Evolutionary conservation across 2,113 vertebrate genomes (phyloP).

Genomic region (Scomber scombrus): DNA sequence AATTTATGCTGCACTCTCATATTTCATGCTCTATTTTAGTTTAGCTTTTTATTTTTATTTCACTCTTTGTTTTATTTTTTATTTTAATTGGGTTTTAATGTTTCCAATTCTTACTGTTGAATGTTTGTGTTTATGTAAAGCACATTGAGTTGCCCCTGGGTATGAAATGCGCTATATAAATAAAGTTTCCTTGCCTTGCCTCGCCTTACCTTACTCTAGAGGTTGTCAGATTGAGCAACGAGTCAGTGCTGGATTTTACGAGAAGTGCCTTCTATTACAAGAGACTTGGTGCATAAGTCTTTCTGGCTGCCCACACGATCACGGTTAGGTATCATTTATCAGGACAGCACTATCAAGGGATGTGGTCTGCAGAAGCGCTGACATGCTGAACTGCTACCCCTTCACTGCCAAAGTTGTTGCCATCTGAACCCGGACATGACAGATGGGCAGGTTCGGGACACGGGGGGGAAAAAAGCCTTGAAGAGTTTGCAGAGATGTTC

Average conservation of each 20-base stretch:
- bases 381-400: slow-evolving; percentile 60
- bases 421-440: slow-evolving; percentile 64
- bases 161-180: no score
- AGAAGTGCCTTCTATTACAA: slow-evolving; percentile 57
- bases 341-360: slow-evolving; percentile 66
- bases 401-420: slow-evolving; percentile 53
- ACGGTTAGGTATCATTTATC: slow-evolving; percentile 71
- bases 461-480: slow-evolving; percentile 16
- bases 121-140: no score
- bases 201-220: slow-evolving; percentile 23
- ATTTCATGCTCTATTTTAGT: no score
- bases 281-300: slow-evolving; percentile 52
- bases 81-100: no score
- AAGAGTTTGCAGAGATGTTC: slow-evolving; percentile 34
- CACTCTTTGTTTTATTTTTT: no score
- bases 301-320: slow-evolving; percentile 51
- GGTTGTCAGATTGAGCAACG: slow-evolving; percentile 47
- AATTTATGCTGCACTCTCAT: no score
- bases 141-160: no score
- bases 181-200: no score
- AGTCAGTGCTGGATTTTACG: slow-evolving; percentile 50
- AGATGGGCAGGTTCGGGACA: slow-evolving; percentile 57
- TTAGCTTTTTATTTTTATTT: no score
- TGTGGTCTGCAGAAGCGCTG: slow-evolving; percentile 67
- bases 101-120: no score